phyloP scores from a whole-genome alignment of 2,888 invertebrate species.

The Elmis aenea region DNA sequence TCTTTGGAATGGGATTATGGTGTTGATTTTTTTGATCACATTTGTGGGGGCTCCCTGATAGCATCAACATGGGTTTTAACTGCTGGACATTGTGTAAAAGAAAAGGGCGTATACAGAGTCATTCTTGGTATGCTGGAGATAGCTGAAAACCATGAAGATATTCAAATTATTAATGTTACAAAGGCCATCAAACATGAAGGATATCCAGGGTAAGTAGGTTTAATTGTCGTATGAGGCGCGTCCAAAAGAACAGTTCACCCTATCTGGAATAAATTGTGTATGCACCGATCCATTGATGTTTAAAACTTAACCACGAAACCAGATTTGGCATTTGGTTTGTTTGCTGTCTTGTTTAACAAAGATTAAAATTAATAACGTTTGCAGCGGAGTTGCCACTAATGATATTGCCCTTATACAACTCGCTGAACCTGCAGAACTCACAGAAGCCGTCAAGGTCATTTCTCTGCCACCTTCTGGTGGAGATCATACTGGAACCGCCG shows the following conservation, averaged over 20 bases:
- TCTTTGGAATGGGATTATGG: slow-evolving; percentile 37
- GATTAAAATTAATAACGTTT: background rate
- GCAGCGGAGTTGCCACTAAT: slow-evolving; percentile 35
- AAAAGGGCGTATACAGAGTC: slow-evolving; percentile 26
- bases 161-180: slow-evolving; percentile 13
- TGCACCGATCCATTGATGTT: no score
- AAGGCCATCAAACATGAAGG: slow-evolving; percentile 16
- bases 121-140: background rate
- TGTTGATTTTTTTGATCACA: slow-evolving; percentile 35
- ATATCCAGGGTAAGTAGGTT: slow-evolving; percentile 15
- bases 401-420: slow-evolving; percentile 52
- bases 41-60: slow-evolving; percentile 46
- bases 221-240: no score
- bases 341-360: no score
- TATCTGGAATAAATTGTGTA: no score
- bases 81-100: slow-evolving; percentile 44
- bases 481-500: slow-evolving; percentile 33
- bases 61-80: slow-evolving; percentile 37
- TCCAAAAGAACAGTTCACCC: no score
- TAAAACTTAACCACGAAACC: no score
- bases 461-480: slow-evolving; percentile 35
- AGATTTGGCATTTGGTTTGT: no score
- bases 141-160: slow-evolving; percentile 2
- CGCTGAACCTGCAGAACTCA: slow-evolving; percentile 32
- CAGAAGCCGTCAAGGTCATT: slow-evolving; percentile 38